Evolutionary conservation across 2,888 invertebrate genomes (phyloP).

Genomic region (Bimastos eiseni): DNA sequence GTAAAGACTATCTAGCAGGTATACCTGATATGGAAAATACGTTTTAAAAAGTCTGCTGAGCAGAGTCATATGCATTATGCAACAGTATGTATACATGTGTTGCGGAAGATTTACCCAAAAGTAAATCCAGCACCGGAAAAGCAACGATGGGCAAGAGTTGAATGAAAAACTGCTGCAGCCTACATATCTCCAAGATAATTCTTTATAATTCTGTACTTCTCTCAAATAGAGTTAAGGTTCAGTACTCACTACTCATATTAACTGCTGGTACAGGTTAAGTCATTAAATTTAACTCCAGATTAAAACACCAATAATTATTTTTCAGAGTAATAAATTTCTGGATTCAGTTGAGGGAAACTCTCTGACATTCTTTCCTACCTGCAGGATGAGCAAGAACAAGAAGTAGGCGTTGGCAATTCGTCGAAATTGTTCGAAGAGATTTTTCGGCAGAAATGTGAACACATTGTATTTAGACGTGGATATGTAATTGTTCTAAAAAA

Average conservation of each 20-base stretch:
- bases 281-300: neutral
- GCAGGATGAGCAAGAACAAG: constrained; percentile 92
- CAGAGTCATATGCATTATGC: too few species aligned
- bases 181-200: too few species aligned
- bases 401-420: constrained; percentile 99
- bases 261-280: neutral
- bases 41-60: too few species aligned
- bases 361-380: constrained; percentile 65
- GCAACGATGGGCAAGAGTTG: too few species aligned
- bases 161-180: too few species aligned
- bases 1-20: too few species aligned
- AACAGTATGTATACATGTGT: too few species aligned
- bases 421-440: constrained; percentile 98
- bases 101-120: too few species aligned
- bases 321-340: neutral
- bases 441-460: constrained; percentile 95
- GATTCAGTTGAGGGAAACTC: neutral
- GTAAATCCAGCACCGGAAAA: too few species aligned
- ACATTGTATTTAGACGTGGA: constrained; percentile 98
- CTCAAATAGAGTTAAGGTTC: neutral
- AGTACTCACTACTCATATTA: neutral
- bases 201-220: neutral
- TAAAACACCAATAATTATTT: neutral
- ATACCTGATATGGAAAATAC: too few species aligned
- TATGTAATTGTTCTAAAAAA: constrained; percentile 91